These are phyloP conservation scores for Myanophis thanlyinensis DNA, from an alignment of 2,113 vertebrate genomes.

Conservation along the genomic window DNA sequence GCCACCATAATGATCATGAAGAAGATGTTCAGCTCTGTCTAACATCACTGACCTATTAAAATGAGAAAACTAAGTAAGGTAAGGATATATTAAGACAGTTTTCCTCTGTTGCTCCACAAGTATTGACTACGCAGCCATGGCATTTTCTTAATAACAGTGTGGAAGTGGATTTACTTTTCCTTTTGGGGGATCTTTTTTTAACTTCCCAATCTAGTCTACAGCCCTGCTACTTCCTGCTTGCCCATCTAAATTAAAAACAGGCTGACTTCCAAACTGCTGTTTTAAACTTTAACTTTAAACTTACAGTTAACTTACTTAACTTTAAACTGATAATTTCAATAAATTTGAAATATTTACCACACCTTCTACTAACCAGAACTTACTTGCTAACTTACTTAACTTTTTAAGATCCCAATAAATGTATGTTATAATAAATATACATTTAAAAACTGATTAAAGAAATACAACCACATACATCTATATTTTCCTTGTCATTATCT, in stretches of 20 bases:
- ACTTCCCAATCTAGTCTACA: background rate
- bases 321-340: background rate
- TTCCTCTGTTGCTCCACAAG: background rate
- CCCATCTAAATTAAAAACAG: background rate
- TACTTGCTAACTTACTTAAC: background rate
- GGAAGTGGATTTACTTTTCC: background rate
- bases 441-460: background rate
- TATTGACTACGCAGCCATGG: background rate
- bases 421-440: background rate
- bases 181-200: background rate
- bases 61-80: slow-evolving; percentile 17
- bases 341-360: background rate
- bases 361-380: background rate
- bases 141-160: background rate
- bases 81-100: background rate
- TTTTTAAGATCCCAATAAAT: background rate
- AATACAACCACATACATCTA: background rate
- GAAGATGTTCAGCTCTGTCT: slow-evolving; percentile 94
- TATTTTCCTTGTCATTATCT: too few relatives aligned
- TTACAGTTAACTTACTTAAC: too few relatives aligned
- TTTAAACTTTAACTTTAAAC: background rate
- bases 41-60: slow-evolving; percentile 87
- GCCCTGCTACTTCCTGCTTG: background rate
- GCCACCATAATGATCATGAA: slow-evolving; percentile 95
- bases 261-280: background rate